Evolutionary conservation across 1,140 invertebrate species (phyloP), one percentile per base, ranked within the genome.

Genomic region (Bombus turneri): DNA sequence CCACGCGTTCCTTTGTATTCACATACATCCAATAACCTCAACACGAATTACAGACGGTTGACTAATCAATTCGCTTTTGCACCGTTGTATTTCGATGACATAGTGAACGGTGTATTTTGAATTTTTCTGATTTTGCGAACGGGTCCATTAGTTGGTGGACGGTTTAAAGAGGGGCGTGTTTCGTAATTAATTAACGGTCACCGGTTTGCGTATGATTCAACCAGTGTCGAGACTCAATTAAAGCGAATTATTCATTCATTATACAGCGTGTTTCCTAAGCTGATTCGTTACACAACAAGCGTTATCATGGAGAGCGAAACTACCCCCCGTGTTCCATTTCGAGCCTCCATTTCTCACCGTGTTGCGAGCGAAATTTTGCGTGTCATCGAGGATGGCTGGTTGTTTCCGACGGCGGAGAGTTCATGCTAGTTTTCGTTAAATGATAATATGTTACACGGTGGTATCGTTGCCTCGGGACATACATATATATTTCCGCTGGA

Each of bases 211-310:
- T 34, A 31, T 13, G 47, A 81, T 73, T 62, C 39, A 57, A 39
- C 6, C 18, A 13, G n/a, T 2, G 68, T 39, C 25, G 53, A n/a
- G n/a, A 22, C 53, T 81, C 69, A 28, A 59, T 64, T 43, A 41
- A 64, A 64, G n/a, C 31, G 31, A 82, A 81, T 81, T 73, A 81
- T 81, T 73, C 79, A 41, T 81, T 81, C 79, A 31, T 72, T 81
- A 71, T 53, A n/a, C 47, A 12, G 34, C 10, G 28, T 31, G 18
- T 73, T 81, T 73, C 68, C 68, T 81, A 59, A 73, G 43, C 80
- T 37, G 73, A 74, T 76, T 66, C 62, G 73, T 83, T 47, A 37
- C 43, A 39, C 22, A 39, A 34, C 39, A 22, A n/a, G 37, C 41
- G 43, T 64, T 37, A 41, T 31, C 37, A n/a, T 8, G 31, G 31